Conservation (phyloP, 2,113 vertebrate genomes). For the Zosterops pallidus region DNA sequence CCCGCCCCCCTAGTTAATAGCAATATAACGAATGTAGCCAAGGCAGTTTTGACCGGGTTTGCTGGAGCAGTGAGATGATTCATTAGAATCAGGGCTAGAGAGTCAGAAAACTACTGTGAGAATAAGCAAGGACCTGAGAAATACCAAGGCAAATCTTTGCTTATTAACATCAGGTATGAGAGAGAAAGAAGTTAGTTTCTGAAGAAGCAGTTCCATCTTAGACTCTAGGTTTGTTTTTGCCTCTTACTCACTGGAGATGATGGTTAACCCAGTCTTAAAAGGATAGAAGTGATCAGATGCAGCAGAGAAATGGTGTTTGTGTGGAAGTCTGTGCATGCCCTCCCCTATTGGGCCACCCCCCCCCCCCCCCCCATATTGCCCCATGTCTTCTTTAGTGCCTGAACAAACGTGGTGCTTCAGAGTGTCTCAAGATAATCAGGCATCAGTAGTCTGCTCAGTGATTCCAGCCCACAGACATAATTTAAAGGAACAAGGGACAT, state of each 20-base stretch:
- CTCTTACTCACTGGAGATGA: background rate
- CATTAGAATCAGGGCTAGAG: background rate
- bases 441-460: background rate
- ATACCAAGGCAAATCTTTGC: background rate
- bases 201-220: background rate
- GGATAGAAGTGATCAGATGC: background rate
- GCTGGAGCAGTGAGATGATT: background rate
- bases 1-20: background rate
- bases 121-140: background rate
- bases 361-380: rapidly evolving
- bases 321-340: background rate
- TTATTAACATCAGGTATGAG: background rate
- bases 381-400: background rate
- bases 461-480: background rate
- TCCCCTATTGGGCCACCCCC: rapidly evolving
- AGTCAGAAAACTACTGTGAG: background rate
- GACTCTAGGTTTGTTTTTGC: background rate
- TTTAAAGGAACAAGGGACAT: background rate
- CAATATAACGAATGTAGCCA: background rate
- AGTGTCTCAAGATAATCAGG: background rate
- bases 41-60: background rate
- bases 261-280: background rate
- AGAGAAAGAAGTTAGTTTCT: background rate
- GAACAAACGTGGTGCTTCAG: background rate
- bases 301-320: background rate